These are phyloP conservation scores for Manduca sexta DNA, from an alignment of 1,140 invertebrate genomes.

Conservation along the genomic window DNA sequence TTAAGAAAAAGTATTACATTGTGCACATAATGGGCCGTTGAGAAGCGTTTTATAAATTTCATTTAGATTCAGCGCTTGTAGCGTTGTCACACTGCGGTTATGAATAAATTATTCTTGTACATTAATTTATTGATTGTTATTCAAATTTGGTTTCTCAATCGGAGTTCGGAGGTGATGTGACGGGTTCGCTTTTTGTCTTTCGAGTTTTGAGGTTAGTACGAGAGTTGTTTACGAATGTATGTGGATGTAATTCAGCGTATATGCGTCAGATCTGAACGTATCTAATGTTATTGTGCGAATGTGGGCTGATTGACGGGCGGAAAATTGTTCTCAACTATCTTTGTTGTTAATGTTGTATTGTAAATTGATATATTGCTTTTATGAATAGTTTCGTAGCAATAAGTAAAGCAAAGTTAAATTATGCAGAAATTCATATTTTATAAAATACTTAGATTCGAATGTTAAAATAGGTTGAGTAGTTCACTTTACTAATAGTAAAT, in stretches of 20 bases:
- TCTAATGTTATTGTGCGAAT: conserved; percentile 40
- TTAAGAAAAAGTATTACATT: conserved; percentile 66
- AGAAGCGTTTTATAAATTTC: conserved; percentile 67
- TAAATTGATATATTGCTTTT: too few relatives aligned
- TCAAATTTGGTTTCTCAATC: conserved; percentile 70
- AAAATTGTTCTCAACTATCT: conserved; percentile 24
- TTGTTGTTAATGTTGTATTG: not conserved
- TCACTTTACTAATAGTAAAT: too few relatives aligned
- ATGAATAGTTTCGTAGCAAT: too few relatives aligned
- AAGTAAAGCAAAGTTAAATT: too few relatives aligned
- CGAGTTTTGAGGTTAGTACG: conserved; percentile 44
- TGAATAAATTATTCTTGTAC: conserved; percentile 64
- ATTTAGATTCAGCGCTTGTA: conserved; percentile 65
- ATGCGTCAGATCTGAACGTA: conserved; percentile 36
- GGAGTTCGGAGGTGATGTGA: conserved; percentile 62
- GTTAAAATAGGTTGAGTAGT: too few relatives aligned
- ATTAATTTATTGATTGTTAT: conserved; percentile 74
- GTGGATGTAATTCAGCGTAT: conserved; percentile 23
- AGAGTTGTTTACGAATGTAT: conserved; percentile 44
- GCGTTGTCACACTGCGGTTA: conserved; percentile 51
- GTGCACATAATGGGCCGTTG: conserved; percentile 50
- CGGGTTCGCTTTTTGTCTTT: conserved; percentile 49
- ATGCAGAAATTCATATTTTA: too few relatives aligned
- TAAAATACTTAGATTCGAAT: too few relatives aligned
- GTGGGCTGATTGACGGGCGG: conserved; percentile 31